Percentiles rank a stretch among this genome's conserved stretches.
Evolutionary conservation across 2,797 vertebrate genomes (phyloP).

Genomic region (Notolepis coatsorum): DNA sequence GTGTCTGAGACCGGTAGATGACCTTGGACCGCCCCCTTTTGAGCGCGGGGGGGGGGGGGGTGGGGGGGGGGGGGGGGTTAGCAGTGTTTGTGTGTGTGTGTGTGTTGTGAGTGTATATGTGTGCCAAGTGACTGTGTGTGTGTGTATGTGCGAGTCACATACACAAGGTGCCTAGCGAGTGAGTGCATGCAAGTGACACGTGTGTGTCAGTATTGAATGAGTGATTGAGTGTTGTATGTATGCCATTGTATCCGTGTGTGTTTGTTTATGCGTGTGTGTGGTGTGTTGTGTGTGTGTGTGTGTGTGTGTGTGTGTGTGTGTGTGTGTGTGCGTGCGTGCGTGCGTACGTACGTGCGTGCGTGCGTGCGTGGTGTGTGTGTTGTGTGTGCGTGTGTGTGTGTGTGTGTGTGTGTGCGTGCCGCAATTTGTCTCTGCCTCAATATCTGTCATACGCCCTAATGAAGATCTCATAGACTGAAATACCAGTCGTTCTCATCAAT

Average conservation of each 20-base stretch:
- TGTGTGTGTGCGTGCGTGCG: background rate
- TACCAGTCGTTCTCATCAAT: slow-evolving; percentile 61
- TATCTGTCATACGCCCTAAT: slow-evolving; percentile 53
- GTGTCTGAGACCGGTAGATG: slow-evolving; percentile 55
- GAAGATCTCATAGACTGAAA: slow-evolving; percentile 49
- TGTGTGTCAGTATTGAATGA: background rate
- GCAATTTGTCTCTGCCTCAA: slow-evolving; percentile 62
- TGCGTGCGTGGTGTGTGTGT: background rate
- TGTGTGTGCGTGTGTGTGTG: background rate
- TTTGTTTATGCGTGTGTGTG: background rate
- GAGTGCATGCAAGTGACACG: too few relatives aligned
- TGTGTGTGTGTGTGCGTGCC: background rate
- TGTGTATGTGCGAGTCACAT: too few relatives aligned
- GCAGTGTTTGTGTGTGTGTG: background rate
- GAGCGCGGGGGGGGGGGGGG: slow-evolving; percentile 19
- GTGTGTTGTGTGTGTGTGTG: background rate
- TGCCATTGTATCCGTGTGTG: background rate
- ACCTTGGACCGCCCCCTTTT: slow-evolving; percentile 60
- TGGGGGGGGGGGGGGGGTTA: slow-evolving; percentile 18
- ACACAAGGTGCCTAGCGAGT: too few relatives aligned
- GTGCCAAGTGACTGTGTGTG: too few relatives aligned
- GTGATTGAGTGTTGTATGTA: background rate
- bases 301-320: background rate
- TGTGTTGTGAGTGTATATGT: too few relatives aligned
- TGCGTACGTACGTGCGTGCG: background rate